Base-by-base conservation (phyloP, 2,888 invertebrate species). In the Linnaemya vulpina region DNA sequence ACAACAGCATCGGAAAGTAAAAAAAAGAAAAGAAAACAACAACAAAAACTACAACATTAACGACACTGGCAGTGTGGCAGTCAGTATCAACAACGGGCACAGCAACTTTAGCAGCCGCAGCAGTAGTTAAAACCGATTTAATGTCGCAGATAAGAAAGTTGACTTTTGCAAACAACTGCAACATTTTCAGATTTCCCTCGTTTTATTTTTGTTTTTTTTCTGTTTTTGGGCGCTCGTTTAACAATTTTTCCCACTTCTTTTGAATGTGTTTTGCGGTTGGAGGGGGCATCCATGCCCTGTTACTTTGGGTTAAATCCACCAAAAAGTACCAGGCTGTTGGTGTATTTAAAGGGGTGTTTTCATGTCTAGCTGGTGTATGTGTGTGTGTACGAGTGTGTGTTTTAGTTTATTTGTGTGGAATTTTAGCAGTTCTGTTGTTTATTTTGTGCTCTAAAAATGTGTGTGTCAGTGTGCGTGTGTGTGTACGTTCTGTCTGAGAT, bases 101-200 rank as follows among this genome's bases (percentile, higher is more conserved):
- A 80, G 71, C 62, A 74, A 51, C 38, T 62, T 38, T 62, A 74
- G 35, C 84, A 67, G 83, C 75, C 77, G 79, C 87, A 86, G 76
- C 65, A 67, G 79, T 74, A 82, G 82, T 84, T 82, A 85, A 85
- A 79, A 78, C 63, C 78, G 85, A 85, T 85, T 85, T 85, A 82
- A 85, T 85, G 85, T 85, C 82, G 79, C 82, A 62, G 85, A 85
- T 85, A 85, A 85, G 85, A 85, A 82, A 85, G 85, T 85, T 85
- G 85, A 82, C 85, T 82, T 82, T 82, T 82, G 85, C 85, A 85
- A 82, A 85, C 85, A 82, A 81, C 76, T 77, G 82, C 76, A 83
- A 77, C 76, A 63, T 77, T 78, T 71, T 51, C 51, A 40, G 51
- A 62, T 82, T 70, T 76, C 22, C 8, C 8, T 78, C 3, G 25